Base-by-base conservation (phyloP, 2,888 invertebrate species). In the Cabera pusaria region DNA sequence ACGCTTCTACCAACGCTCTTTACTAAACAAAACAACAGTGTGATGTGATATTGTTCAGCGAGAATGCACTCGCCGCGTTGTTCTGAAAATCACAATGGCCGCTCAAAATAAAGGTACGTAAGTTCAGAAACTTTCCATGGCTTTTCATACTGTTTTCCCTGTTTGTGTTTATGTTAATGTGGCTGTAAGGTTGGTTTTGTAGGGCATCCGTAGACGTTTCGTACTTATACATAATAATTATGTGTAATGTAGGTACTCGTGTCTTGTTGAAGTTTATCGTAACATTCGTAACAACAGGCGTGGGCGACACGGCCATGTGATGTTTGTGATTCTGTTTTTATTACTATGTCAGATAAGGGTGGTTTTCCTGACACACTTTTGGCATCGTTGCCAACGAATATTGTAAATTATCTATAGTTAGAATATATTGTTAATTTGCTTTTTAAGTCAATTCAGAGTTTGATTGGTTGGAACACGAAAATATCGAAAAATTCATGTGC, bases 21-120 rank as follows among this genome's bases (percentile, higher is more conserved):
- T 14, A 4, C 14, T 14, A 46, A 49, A 54, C 57, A 54, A 5
- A 12, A 56, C 57, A 50, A 48, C 45, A 55, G 67, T 70, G 68
- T 59, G 62, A 72, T 73, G 79, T 76, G 75, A 78, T 22, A 6
- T 16, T 10, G 22, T 22, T 22, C 69, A 60, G 65, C 59, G 67
- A 73, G 83, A 64, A 86, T 86, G 84, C 68, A 66, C 67, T 62
- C 61, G 67, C 63, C 52, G 51, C 24, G 21, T n/a, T 52, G 60
- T 40, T 52, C 49, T 59, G 62, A 62, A 59, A 64, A 67, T 49
- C 50, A 72, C 59, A 48, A 86, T 86, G 87, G 87, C 84, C 58
- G 80, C 82, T 42, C 72, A 75, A 80, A 86, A 82, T 83, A 87
- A 80, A 82, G 80, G 87, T 86, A 62, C 52, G 77, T 67, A 45